Base-by-base conservation (phyloP, 2,888 invertebrate species). In the Caenorhabditis uteleia region DNA sequence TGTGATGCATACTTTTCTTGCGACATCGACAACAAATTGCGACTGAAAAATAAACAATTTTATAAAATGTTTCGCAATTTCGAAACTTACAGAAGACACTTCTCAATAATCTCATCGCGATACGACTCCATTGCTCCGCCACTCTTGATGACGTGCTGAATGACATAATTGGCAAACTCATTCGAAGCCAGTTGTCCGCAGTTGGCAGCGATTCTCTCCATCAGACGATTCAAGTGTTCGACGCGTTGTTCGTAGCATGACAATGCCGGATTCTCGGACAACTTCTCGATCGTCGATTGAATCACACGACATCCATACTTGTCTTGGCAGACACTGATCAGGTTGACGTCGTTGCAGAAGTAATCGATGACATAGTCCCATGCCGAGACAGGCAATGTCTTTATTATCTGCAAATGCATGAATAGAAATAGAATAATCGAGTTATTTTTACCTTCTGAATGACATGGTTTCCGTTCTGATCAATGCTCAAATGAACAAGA, bases 391-490 rank as follows among this genome's bases (percentile, higher is more conserved):
- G 69, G 67, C n/a, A 73, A 56, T 3, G 58, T 55, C 38, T 70
- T 61, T 49, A 73, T 60, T 39, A 72, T 72, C 39, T 43, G 42
- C 6, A 43, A 43, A 40, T 5, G 4, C 10, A 21, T 5, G 10
- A 25, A 4, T 7, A 7, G 27, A 40, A 40, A 23, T n/a, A n/a
- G n/a, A n/a, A n/a, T n/a, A n/a, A n/a, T n/a, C n/a, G n/a, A n/a
- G n/a, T n/a, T n/a, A n/a, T n/a, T 4, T 14, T 14, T 29, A 62
- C 55, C 65, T 77, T 75, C 56, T 79, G 80, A 43, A 80, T 62
- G 29, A 79, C 77, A 47, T 79, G 78, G 26, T 76, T 78, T 33
- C 74, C 80, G 44, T 78, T 78, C 49, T 77, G 78, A 44, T 80
- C 77, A 34, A 70, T 62, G 31, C 73, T 64, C 20, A 79, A 57